These are phyloP conservation scores for Lophotis ruficrista DNA, from an alignment of 2,113 vertebrate genomes.

Conservation along the genomic window DNA sequence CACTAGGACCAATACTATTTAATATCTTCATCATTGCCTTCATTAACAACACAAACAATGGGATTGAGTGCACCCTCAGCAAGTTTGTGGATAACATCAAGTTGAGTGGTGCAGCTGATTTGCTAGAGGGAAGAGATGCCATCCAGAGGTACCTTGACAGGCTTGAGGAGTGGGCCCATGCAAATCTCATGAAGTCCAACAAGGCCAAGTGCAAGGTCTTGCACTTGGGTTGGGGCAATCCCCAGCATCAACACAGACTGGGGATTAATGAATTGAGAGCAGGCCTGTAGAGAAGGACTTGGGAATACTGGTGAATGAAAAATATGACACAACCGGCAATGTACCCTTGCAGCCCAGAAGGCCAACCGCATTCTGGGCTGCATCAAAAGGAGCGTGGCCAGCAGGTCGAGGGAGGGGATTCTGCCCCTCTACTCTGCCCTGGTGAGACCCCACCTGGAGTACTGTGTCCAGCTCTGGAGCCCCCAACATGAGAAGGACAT, in stretches of 20 bases:
- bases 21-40: not conserved
- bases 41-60: not conserved
- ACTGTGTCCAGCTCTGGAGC: not conserved
- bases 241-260: not conserved
- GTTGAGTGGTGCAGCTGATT: not conserved
- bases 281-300: not conserved
- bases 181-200: not conserved
- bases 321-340: not conserved
- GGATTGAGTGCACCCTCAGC: not conserved
- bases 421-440: not conserved
- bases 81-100: not conserved
- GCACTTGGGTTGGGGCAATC: not conserved
- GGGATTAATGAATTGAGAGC: not conserved
- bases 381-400: accelerated
- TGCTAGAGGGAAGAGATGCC: not conserved
- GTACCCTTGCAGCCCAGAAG: not conserved
- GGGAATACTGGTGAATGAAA: not conserved
- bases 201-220: not conserved
- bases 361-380: accelerated
- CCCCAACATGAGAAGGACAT: not conserved
- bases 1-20: not conserved
- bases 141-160: not conserved
- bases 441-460: not conserved
- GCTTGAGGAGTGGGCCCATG: too few relatives aligned
- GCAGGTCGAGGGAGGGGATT: not conserved